Base-by-base conservation (phyloP, 2,888 invertebrate species). In the Serrognathus titanus region DNA sequence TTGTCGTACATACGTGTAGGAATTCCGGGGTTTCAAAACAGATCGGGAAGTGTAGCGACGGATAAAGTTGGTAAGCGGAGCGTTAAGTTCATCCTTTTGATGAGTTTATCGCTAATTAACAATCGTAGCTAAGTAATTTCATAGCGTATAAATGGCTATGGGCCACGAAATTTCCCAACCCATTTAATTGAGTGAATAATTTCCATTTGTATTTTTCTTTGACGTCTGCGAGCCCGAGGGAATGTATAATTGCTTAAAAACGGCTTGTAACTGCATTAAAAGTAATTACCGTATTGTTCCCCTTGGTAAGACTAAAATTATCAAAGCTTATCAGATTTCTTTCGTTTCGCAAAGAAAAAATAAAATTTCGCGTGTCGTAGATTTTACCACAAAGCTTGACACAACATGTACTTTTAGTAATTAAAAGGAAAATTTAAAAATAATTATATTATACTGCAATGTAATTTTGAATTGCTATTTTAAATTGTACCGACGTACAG, bases 61-160 rank as follows among this genome's bases (percentile, higher is more conserved):
- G 48, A 38, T 53, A 52, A 36, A 46, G 53, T 53, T 47, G 50
- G 24, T 56, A 48, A 56, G 35, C 50, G 47, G 50, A 59, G 59
- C 59, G 59, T 59, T 56, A 56, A 56, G 49, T 56, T 59, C 46
- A 56, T 53, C 56, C 56, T 56, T 59, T 56, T 59, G 53, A 56
- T 36, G 56, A 59, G 52, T 52, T 59, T 50, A 53, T 48, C 49
- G 45, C 53, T 59, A 59, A 59, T 59, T 59, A 55, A 49, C 57
- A 53, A 53, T 48, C 37, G 56, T 47, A 38, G 46, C 47, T 31
- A 31, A 31, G 43, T 16, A 40, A 41, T 51, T 50, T 54, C 41
- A 50, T 47, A 48, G 52, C 43, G 43, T 49, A 51, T 52, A 53
- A 53, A 57, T 57, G 53, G 49, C 16, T 12, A 39, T 50, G 56